These are phyloP conservation scores for Peromyscus nudipes DNA, from an alignment of 2,797 vertebrate species.

Conservation along the genomic window DNA sequence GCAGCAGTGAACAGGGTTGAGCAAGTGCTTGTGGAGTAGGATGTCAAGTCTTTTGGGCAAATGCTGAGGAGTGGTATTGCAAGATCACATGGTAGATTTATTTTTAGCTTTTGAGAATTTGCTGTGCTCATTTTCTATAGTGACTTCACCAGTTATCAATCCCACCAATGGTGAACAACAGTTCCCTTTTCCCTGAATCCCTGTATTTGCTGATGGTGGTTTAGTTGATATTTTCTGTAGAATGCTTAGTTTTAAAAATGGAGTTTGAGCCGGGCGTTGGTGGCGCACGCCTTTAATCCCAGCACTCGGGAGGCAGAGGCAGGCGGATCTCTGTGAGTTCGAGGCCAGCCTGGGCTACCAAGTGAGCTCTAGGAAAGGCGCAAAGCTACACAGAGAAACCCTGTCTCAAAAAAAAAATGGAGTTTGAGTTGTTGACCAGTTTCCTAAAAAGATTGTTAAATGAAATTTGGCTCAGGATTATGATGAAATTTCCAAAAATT, in stretches of 20 bases:
- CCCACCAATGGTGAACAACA: neutral
- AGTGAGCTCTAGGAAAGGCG: too few species aligned
- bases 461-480: neutral
- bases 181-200: neutral
- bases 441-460: neutral
- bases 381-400: too few species aligned
- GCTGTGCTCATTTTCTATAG: neutral
- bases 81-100: neutral
- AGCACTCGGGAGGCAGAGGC: too few species aligned
- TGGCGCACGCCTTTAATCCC: too few species aligned
- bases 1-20: neutral
- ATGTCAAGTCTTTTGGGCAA: neutral
- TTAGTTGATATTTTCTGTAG: neutral
- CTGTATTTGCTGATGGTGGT: neutral
- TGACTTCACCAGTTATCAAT: neutral
- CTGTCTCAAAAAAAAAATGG: too few species aligned
- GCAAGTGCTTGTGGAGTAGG: neutral
- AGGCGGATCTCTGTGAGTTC: too few species aligned
- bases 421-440: neutral
- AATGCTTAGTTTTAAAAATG: neutral
- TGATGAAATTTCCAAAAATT: neutral
- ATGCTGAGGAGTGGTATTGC: neutral
- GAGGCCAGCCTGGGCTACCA: too few species aligned
- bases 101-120: neutral
- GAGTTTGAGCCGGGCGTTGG: too few species aligned